Conservation (phyloP, 1,140 invertebrate genomes). For the Meloidogyne hapla region DNA sequence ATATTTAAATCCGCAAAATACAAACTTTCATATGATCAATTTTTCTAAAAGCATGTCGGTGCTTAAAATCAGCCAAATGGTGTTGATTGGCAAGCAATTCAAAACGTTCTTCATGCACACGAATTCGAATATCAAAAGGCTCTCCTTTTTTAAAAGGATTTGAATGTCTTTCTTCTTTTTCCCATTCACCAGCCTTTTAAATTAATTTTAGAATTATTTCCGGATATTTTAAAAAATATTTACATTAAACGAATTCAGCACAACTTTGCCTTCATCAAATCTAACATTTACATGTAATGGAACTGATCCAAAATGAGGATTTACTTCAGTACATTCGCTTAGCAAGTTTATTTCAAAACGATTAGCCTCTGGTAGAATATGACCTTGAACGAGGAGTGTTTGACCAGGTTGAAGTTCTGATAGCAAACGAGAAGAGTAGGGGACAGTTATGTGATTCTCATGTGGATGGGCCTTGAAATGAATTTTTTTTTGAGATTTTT, state of each 20-base stretch:
- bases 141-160: conserved; percentile 41
- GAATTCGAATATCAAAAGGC: conserved; percentile 44
- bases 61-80: conserved; percentile 40
- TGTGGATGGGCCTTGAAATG: neutral
- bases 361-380: conserved; percentile 22
- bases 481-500: no score
- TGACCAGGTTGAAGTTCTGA: conserved; percentile 34
- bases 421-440: conserved; percentile 31
- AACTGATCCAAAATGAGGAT: conserved; percentile 37
- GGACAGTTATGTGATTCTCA: conserved; percentile 10
- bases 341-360: conserved; percentile 44
- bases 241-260: conserved; percentile 46
- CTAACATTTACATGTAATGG: conserved; percentile 45
- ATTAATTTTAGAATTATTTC: no score
- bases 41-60: conserved; percentile 33
- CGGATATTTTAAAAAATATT: conserved; percentile 16
- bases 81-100: conserved; percentile 45
- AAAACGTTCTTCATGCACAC: conserved; percentile 49
- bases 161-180: conserved; percentile 46
- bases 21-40: conserved; percentile 42
- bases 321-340: conserved; percentile 24
- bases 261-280: conserved; percentile 49
- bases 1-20: neutral
- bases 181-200: conserved; percentile 37
- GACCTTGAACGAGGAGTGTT: conserved; percentile 31